Base-by-base conservation (phyloP, 1,140 invertebrate genomes). In the Papilio dardanus region DNA sequence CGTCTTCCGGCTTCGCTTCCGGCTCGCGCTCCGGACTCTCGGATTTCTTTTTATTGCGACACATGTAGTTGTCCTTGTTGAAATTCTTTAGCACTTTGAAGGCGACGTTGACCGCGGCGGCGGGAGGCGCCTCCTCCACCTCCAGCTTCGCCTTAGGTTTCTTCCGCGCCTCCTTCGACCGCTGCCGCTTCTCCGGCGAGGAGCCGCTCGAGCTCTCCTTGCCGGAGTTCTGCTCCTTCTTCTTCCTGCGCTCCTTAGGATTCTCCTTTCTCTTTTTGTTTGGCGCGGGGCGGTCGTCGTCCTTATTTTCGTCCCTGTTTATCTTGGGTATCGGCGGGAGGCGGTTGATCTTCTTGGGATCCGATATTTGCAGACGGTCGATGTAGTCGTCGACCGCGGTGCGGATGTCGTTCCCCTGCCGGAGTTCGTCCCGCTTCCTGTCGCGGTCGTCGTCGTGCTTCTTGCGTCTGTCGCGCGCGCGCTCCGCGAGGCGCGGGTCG, bases 71-170 rank as follows among this genome's bases (percentile, higher is more conserved):
- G 79, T 95, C 94, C 86, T 95, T 96, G 75, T 94, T 87, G 74
- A 94, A 95, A 42, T 93, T 93, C 77, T 95, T 94, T 14, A 95
- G 92, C 79, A 95, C 95, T 89, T 96, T 96, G 86, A 95, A 96
- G 76, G 94, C 85, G 16, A 94, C 90, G 75, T 74, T 86, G n/a
- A n/a, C 84, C 30, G 82, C 69, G 28, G 81, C 82, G n/a, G 80
- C 31, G 16, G 76, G 67, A 16, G 76, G 67, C 21, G 82, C 67
- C 69, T 85, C 81, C 28, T 81, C 77, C 19, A 78, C 76, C 2
- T 83, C 84, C 14, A 79, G 67, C 7, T 77, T 69, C 35, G 84
- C 81, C 65, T 85, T 84, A 1, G 75, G 21, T 28, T 81, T 79
- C 12, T 79, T 74, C 37, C 76, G 83, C 67, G 79, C 84, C 54